Conservation (phyloP, 2,113 vertebrate genomes). For the Hypocryptadius cinnamomeus region DNA sequence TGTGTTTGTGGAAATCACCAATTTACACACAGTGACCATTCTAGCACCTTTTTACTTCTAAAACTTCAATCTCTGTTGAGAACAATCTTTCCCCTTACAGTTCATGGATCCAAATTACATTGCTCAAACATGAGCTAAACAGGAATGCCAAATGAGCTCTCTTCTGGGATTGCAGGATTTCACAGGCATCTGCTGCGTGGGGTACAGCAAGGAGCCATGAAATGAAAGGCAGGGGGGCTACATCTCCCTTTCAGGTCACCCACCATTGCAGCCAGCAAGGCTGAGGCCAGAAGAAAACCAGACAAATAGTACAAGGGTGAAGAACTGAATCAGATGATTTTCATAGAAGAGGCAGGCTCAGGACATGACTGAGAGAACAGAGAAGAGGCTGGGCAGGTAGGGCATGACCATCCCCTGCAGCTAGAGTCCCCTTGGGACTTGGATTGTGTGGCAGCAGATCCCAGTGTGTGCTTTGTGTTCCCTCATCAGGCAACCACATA, state of each 20-base stretch:
- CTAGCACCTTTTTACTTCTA: neutral
- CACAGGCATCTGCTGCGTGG: neutral
- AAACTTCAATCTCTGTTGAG: neutral
- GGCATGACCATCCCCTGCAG: neutral
- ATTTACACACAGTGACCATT: fast-evolving
- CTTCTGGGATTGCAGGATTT: neutral
- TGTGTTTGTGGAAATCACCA: neutral
- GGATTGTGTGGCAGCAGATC: neutral
- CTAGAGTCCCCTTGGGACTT: fast-evolving
- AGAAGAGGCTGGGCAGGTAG: neutral
- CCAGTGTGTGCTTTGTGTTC: neutral
- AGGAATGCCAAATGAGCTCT: neutral
- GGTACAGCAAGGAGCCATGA: neutral
- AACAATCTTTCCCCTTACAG: neutral
- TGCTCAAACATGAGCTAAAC: neutral
- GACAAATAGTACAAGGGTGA: neutral
- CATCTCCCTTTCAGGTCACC: neutral
- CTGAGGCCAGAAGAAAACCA: neutral
- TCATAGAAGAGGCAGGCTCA: neutral
- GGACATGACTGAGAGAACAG: neutral
- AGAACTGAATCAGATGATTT: neutral
- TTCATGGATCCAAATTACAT: fast-evolving
- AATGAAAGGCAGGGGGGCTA: neutral
- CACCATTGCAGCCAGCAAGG: neutral
- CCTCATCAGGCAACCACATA: neutral